A percentile compares a stretch with the other conserved stretches of the same genome.
These are phyloP conservation scores for Clavelina lepadiformis DNA, from an alignment of 23 tunicate species.

Conservation along the genomic window DNA sequence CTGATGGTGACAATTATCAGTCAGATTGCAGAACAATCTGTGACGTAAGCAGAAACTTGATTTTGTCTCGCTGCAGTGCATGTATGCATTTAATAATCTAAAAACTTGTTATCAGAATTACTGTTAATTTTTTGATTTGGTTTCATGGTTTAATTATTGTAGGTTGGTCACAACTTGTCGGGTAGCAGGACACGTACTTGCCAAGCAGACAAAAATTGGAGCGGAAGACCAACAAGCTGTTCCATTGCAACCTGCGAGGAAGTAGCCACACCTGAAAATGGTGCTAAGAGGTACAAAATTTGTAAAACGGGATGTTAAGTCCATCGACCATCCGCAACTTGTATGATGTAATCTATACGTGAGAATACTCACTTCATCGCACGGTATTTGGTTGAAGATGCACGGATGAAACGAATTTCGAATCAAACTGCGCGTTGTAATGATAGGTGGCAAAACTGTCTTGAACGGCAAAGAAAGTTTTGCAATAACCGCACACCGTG, in stretches of 20 bases:
- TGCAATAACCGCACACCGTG: no score
- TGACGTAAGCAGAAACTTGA: constrained; percentile 38
- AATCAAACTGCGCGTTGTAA: constrained; percentile 58
- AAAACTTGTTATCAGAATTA: not conserved
- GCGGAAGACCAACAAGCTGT: constrained; percentile 57
- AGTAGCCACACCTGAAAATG: constrained; percentile 53
- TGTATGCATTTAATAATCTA: not conserved
- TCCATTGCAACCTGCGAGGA: constrained; percentile 52
- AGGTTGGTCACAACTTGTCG: constrained; percentile 68
- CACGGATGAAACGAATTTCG: constrained; percentile 30
- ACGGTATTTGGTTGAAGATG: constrained; percentile 32
- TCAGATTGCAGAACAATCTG: constrained; percentile 80
- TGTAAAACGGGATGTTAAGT: not conserved
- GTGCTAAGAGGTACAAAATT: constrained; percentile 42
- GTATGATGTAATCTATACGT: no score
- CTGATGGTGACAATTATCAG: constrained; percentile 52
- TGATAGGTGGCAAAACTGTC: no score
- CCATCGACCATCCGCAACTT: not conserved
- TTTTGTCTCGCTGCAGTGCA: no score
- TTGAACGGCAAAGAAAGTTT: no score
- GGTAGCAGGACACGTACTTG: constrained; percentile 66
- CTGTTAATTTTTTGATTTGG: no score
- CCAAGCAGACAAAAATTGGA: constrained; percentile 55
- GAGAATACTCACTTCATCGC: no score
- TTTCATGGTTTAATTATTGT: no score